Percentiles rank a stretch among this genome's conserved stretches.
Evolutionary conservation across 53 echinoderm and acorn worm species (phyloP).

Genomic region (Patiria pectinifera): DNA sequence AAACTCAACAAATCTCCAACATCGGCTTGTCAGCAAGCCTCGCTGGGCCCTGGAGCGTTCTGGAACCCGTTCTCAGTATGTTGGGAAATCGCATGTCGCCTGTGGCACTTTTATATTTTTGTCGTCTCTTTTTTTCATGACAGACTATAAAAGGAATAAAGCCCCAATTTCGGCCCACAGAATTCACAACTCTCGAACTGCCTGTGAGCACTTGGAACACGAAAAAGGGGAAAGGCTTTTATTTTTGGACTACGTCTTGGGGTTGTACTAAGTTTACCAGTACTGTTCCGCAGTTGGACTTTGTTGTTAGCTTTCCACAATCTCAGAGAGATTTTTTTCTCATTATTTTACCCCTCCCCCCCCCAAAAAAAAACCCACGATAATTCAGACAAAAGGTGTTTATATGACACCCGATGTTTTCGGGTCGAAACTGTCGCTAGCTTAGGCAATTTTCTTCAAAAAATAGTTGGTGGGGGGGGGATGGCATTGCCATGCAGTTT

Average conservation of each 20-base stretch:
- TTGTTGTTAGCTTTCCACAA: slow-evolving; percentile 6
- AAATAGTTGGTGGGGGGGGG: background rate
- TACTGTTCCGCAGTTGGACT: background rate
- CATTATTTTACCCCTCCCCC: too few relatives aligned
- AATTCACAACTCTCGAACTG: slow-evolving; percentile 8
- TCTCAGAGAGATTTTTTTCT: background rate
- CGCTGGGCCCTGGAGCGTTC: slow-evolving; percentile 14
- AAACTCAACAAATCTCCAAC: background rate
- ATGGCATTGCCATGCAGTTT: background rate
- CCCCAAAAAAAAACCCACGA: background rate
- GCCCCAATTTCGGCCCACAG: slow-evolving; percentile 21
- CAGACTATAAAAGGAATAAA: slow-evolving; percentile 1
- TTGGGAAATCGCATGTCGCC: slow-evolving; percentile 58
- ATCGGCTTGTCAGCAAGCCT: slow-evolving; percentile 51
- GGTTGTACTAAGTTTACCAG: background rate
- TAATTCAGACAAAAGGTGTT: slow-evolving; percentile 14
- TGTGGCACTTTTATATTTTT: background rate
- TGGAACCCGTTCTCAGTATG: slow-evolving; percentile 36
- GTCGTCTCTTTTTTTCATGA: background rate
- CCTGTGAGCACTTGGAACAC: background rate
- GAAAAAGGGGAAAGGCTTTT: background rate
- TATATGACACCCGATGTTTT: background rate
- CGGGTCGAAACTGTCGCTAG: slow-evolving; percentile 37
- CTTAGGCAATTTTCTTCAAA: background rate
- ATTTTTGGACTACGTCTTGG: background rate